Evolutionary conservation across 2,113 vertebrate genomes (phyloP), one percentile per base, ranked within the genome.

Genomic region (Crotophaga sulcirostris): DNA sequence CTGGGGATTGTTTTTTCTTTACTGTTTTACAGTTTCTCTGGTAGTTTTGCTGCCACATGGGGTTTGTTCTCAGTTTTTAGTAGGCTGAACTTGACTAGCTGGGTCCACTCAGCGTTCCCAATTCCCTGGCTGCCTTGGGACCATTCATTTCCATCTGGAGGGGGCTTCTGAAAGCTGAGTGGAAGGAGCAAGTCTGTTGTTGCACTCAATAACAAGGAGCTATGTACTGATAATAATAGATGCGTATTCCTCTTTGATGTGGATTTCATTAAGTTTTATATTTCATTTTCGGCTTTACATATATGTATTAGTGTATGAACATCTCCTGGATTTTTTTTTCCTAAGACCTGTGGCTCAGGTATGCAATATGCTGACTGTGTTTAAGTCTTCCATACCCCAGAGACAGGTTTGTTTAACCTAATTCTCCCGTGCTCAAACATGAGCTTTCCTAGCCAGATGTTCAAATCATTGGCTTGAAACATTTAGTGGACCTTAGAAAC

Each of bases 311-410:
- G 31, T 60, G 55, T 67, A 47, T 55, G 38, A 92, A 72, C 52
- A 92, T 96, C 67, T 77, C 60, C 80, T 89, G 83, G 83, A 95
- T 84, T 96, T 95, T 91, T 95, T 91, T 84, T 97, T 94, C 47
- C 56, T 70, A 74, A 94, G 87, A 63, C 20, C 38, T 79, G 70
- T 62, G 59, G 62, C 84, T 96, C 69, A 69, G 80, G 68, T 91
- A n/a, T 87, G 80, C 89, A 93, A 31, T 88, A 47, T 92, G 69
- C 93, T 91, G 73, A 93, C 70, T 92, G 66, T 83, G 52, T 84
- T 92, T 62, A 75, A 92, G 69, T 66, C 67, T 62, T 87, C 68
- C 9, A 1, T 79, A 34, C 38, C 24, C 72, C n/a, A 63, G 72
- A 94, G 86, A 86, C 45, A 69, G 54, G 34, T 83, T 93, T 96